Conservation (phyloP, 2,113 vertebrate genomes). For the Ictalurus furcatus region DNA sequence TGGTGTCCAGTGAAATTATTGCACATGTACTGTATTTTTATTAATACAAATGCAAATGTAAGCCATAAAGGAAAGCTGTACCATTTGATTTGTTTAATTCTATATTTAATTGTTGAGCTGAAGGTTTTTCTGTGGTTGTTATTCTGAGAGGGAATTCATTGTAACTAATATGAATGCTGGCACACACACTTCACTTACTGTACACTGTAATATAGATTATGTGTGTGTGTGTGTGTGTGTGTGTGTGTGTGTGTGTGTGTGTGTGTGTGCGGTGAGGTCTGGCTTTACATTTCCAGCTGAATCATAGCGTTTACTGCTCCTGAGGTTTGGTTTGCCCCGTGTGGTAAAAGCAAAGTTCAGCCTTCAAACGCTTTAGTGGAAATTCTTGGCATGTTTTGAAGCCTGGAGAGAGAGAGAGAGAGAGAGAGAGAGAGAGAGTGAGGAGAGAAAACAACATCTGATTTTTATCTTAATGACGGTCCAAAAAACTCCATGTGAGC, state of each 20-base stretch:
- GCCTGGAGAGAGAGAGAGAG: background rate
- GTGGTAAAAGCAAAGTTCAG: conserved; percentile 10
- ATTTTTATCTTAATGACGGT: conserved; percentile 47
- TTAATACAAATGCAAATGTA: background rate
- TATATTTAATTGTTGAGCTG: background rate
- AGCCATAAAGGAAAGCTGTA: background rate
- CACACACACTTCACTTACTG: conserved; percentile 5
- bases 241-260: conserved; percentile 24
- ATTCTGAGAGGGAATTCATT: background rate
- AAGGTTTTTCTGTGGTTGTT: conserved; percentile 20
- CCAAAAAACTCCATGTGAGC: conserved; percentile 15
- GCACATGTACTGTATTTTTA: background rate
- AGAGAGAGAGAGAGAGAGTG: background rate
- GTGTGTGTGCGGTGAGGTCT: conserved; percentile 23
- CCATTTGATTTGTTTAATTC: background rate
- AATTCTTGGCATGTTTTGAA: conserved; percentile 43
- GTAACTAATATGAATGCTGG: conserved; percentile 15
- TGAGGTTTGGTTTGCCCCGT: conserved; percentile 42
- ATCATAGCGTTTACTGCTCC: conserved; percentile 37
- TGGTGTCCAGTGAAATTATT: background rate
- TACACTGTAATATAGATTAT: conserved; percentile 49
- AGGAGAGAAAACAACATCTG: conserved; percentile 22
- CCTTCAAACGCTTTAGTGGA: conserved; percentile 28
- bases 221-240: conserved; percentile 10
- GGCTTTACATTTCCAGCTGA: conserved; percentile 50